A percentile compares a stretch with the other conserved stretches of the same genome.
These are phyloP conservation scores for Leucophenga varia DNA, from an alignment of 1,140 invertebrate species.

Conservation along the genomic window DNA sequence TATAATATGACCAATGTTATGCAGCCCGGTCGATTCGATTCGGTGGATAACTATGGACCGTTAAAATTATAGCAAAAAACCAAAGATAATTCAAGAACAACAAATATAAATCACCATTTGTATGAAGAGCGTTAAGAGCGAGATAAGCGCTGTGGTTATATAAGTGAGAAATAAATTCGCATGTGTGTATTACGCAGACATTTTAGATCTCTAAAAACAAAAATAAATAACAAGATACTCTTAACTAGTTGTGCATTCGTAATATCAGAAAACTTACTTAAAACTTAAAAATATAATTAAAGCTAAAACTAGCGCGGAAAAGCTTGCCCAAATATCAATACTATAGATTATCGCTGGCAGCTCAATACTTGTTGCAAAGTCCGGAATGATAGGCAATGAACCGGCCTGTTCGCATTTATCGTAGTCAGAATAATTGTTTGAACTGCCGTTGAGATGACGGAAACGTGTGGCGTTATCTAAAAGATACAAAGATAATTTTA, in stretches of 20 bases:
- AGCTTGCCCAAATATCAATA: slow-evolving; percentile 56
- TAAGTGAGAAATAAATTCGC: slow-evolving; percentile 56
- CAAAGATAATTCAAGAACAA: no score
- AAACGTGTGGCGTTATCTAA: slow-evolving; percentile 56
- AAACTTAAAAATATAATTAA: slow-evolving; percentile 57
- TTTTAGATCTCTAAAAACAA: slow-evolving; percentile 73
- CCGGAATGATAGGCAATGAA: slow-evolving; percentile 31
- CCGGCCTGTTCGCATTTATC: slow-evolving; percentile 51
- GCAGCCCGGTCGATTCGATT: slow-evolving; percentile 67
- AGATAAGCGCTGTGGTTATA: slow-evolving; percentile 47
- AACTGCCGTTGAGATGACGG: slow-evolving; percentile 51
- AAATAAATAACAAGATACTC: no score
- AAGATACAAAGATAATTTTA: no score
- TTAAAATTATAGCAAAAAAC: no score
- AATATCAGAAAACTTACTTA: slow-evolving; percentile 55
- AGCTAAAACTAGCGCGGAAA: slow-evolving; percentile 54
- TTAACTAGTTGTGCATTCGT: no score
- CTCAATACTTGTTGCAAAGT: slow-evolving; percentile 50
- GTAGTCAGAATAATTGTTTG: slow-evolving; percentile 56
- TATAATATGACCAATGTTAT: slow-evolving; percentile 73
- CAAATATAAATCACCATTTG: slow-evolving; percentile 68
- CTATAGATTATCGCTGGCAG: slow-evolving; percentile 56
- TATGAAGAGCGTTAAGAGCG: slow-evolving; percentile 49
- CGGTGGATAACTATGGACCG: slow-evolving; percentile 60
- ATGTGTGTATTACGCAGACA: slow-evolving; percentile 83